phyloP scores from a whole-genome alignment of 2,113 vertebrate genomes.

The Sinosuthora webbiana region DNA sequence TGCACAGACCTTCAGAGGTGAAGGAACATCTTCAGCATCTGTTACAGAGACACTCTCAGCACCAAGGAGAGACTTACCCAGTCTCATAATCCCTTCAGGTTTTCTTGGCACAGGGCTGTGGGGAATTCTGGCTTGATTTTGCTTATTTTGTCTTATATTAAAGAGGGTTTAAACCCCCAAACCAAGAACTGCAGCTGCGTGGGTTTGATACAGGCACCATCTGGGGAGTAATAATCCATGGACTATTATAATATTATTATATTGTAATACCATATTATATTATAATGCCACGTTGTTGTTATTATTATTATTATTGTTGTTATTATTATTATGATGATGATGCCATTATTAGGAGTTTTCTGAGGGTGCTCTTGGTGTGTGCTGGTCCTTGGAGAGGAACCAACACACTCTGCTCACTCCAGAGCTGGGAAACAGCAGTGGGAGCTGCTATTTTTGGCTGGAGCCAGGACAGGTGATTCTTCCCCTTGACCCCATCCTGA shows the following conservation, averaged over 20 bases:
- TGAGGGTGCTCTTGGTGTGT: background rate
- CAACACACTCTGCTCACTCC: background rate
- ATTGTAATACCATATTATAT: no score
- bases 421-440: background rate
- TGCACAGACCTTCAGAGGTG: background rate
- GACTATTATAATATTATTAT: no score
- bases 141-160: background rate
- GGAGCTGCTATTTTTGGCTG: background rate
- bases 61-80: accelerated
- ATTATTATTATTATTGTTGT: no score
- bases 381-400: background rate
- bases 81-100: no score
- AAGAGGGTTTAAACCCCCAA: background rate
- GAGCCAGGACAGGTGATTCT: background rate
- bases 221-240: background rate
- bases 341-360: background rate
- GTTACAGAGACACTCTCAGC: background rate
- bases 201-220: background rate
- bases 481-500: background rate
- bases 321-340: no score
- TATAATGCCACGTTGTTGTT: no score
- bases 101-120: background rate
- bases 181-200: background rate
- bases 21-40: background rate
- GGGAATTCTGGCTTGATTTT: background rate